phyloP scores from a whole-genome alignment of 2,888 invertebrate species.

The Bruchidius siliquastri region DNA sequence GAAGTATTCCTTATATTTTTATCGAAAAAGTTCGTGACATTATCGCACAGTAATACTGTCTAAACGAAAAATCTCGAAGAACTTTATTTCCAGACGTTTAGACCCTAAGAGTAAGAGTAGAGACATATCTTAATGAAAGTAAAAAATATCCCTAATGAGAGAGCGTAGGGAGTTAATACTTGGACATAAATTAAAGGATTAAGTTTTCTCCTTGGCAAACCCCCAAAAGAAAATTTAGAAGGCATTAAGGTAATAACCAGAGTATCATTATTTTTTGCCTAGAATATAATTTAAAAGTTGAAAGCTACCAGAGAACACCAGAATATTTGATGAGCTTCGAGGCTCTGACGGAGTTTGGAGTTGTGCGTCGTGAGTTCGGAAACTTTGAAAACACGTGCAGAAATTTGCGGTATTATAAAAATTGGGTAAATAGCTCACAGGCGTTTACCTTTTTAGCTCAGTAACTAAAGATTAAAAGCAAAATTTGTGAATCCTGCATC shows the following conservation, averaged over 20 bases:
- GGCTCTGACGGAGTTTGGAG: background rate
- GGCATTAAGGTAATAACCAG: constrained; percentile 2
- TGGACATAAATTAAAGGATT: constrained; percentile 3
- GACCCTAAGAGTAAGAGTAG: background rate
- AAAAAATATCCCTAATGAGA: background rate
- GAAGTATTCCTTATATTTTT: no score
- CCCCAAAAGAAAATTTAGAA: constrained; percentile 1
- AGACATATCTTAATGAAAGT: background rate
- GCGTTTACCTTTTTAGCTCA: no score
- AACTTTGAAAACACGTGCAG: background rate
- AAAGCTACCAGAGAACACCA: background rate
- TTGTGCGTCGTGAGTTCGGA: background rate
- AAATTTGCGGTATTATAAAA: background rate
- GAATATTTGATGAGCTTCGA: background rate
- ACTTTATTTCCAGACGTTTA: background rate
- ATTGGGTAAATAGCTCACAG: background rate
- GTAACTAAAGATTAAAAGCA: no score
- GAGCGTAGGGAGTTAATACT: background rate
- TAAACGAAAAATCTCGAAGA: background rate
- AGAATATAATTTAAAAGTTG: background rate
- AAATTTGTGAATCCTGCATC: no score
- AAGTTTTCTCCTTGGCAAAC: constrained; percentile 3
- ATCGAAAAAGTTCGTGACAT: no score
- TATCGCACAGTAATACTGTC: no score
- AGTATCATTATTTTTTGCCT: constrained; percentile 3